These are phyloP conservation scores for Cordilura impudica DNA, from an alignment of 2,888 invertebrate species.

Conservation along the genomic window DNA sequence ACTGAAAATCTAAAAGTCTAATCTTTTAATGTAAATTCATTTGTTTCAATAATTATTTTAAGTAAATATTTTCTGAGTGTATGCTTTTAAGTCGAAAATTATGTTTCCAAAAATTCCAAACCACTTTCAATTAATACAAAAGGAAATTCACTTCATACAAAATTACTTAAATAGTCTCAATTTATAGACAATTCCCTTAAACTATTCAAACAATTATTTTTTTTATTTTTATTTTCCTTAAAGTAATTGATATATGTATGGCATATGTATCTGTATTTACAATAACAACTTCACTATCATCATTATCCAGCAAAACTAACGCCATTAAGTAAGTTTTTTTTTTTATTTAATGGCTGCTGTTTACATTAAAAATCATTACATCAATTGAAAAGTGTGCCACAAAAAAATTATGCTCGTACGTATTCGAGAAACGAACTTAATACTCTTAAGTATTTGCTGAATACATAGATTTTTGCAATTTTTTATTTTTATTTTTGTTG, in stretches of 20 bases:
- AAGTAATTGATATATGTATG: conserved; percentile 15
- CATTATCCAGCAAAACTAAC: conserved; percentile 12
- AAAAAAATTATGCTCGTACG: neutral
- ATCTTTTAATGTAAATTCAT: too few species aligned
- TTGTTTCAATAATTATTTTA: too few species aligned
- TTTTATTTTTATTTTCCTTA: neutral
- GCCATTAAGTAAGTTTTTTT: conserved; percentile 25
- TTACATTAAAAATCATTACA: conserved; percentile 58
- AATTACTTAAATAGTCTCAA: neutral
- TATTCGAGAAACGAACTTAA: neutral
- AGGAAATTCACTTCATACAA: neutral
- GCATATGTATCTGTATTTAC: neutral
- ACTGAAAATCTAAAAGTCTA: too few species aligned
- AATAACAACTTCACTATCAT: conserved; percentile 19
- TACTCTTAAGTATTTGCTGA: neutral
- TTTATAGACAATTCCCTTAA: neutral
- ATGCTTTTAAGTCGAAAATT: conserved; percentile 17
- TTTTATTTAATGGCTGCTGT: conserved; percentile 51
- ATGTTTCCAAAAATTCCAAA: neutral
- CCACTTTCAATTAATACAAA: too few species aligned
- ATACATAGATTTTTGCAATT: conserved; percentile 1
- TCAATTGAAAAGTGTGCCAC: conserved; percentile 61
- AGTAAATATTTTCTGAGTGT: too few species aligned
- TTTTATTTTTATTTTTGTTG: conserved; percentile 22
- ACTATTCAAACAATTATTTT: neutral